Evolutionary conservation across 1,140 invertebrate species (phyloP), one percentile per base, ranked within the genome.

Genomic region (Lepidurus arcticus): DNA sequence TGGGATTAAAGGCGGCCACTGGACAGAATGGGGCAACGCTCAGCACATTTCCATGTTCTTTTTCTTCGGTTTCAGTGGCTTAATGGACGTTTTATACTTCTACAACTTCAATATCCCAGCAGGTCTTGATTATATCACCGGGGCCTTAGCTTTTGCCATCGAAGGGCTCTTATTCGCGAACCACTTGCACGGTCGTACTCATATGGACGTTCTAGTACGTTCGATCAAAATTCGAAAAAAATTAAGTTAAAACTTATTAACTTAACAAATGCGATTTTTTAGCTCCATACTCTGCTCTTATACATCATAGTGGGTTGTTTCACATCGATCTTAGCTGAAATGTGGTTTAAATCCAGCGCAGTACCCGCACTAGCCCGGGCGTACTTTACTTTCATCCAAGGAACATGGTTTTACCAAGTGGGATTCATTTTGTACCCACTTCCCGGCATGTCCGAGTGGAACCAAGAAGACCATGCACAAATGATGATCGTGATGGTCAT

Each of bases 11-110:
- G 80, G 85, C 74, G 83, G 85, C 7, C 80, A 83, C n/a, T 86
- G 86, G 80, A 81, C 82, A 7, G 80, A 83, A 77, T 81, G 84
- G 78, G 86, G 84, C 8, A 88, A 88, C 82, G 84, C 83, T 42
- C 88, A 89, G 79, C 88, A 88, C 80, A 86, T 87, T 16, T 88
- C 87, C 1, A 88, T 89, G 87, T 89, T 85, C 81, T 85, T 86
- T 81, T 86, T 87, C 79, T 88, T 88, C 80, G 85, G 84, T 44
- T 75, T 88, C 13, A 84, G 84, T 43, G 85, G 85, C 42, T 80
- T 87, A 0, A 78, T 87, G 11, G 87, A 88, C 74, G 80, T 88
- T 2, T 44, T 86, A 1, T 82, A 84, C 77, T 84, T 84, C 81
- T 85, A 84, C 80, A 82, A 82, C 43, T 80, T 81, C 47, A 81